A percentile compares a stretch with the other conserved stretches of the same genome.
Evolutionary conservation across 2,888 invertebrate species (phyloP).

Genomic region (Pterostichus niger): DNA sequence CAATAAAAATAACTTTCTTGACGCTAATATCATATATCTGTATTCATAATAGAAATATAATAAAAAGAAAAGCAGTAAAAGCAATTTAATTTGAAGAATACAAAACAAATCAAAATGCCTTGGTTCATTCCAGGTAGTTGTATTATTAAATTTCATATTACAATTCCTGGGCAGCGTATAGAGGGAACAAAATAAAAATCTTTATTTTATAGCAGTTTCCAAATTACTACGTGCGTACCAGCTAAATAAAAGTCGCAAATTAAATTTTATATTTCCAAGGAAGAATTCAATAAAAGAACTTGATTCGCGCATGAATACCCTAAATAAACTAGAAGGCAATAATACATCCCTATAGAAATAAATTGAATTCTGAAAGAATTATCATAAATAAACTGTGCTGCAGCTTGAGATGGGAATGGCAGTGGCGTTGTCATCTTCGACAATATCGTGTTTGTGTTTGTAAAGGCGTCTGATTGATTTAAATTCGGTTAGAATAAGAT

Average conservation of each 20-base stretch:
- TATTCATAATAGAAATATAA: neutral
- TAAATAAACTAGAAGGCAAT: slow-evolving; percentile 61
- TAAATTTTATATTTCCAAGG: slow-evolving; percentile 57
- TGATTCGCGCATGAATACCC: slow-evolving; percentile 36
- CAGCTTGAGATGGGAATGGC: neutral
- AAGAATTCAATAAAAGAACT: slow-evolving; percentile 56
- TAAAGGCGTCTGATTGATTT: slow-evolving; percentile 7
- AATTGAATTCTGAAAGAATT: slow-evolving; percentile 52
- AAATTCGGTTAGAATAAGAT: slow-evolving; percentile 26
- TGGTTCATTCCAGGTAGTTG: slow-evolving; percentile 18
- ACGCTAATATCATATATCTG: neutral
- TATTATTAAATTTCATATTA: slow-evolving; percentile 47
- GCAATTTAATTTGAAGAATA: neutral
- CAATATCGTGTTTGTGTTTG: slow-evolving; percentile 39
- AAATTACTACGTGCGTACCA: slow-evolving; percentile 21
- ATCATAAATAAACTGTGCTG: slow-evolving; percentile 52
- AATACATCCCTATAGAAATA: slow-evolving; percentile 43
- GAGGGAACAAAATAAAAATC: slow-evolving; percentile 4
- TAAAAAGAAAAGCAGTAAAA: neutral
- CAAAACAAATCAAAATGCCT: slow-evolving; percentile 23
- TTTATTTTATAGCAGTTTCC: neutral
- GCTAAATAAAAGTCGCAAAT: slow-evolving; percentile 55
- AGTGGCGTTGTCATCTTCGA: slow-evolving; percentile 18
- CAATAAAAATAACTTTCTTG: neutral
- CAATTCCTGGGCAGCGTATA: slow-evolving; percentile 11